Evolutionary conservation across 2,888 invertebrate genomes (phyloP).

Genomic region (Iselma pallidipennis): DNA sequence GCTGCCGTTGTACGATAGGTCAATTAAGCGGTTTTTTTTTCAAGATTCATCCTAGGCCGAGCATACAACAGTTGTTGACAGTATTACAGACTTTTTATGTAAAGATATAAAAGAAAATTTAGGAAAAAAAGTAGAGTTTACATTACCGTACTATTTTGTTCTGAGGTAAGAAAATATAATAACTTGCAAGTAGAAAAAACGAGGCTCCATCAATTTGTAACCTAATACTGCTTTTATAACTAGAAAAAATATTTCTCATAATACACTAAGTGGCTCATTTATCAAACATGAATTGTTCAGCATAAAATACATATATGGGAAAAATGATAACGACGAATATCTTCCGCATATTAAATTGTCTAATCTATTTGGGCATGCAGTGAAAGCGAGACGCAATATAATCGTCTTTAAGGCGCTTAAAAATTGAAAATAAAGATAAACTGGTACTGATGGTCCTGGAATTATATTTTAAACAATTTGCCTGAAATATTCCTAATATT

Average conservation of each 20-base stretch:
- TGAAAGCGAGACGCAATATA: background rate
- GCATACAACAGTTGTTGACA: background rate
- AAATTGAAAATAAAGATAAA: conserved; percentile 43
- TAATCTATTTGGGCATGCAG: background rate
- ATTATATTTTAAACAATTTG: conserved; percentile 43
- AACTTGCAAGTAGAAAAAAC: background rate
- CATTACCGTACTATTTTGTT: too few relatives aligned
- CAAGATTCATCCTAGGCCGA: background rate
- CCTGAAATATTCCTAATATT: conserved; percentile 27
- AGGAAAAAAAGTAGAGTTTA: too few relatives aligned
- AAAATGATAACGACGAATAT: background rate
- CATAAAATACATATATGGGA: background rate
- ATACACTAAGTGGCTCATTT: background rate
- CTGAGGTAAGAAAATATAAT: too few relatives aligned
- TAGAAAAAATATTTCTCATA: background rate
- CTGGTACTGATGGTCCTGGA: conserved; percentile 43
- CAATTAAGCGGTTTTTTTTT: conserved; percentile 1
- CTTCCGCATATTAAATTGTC: background rate
- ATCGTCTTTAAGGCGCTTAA: conserved; percentile 24
- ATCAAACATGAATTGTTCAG: background rate
- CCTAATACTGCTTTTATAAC: too few relatives aligned
- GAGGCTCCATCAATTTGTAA: background rate
- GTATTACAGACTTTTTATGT: too few relatives aligned
- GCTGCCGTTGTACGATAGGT: conserved; percentile 1
- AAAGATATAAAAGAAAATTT: too few relatives aligned